These are phyloP conservation scores for Campaea margaritaria DNA, from an alignment of 2,888 invertebrate species.

Conservation along the genomic window DNA sequence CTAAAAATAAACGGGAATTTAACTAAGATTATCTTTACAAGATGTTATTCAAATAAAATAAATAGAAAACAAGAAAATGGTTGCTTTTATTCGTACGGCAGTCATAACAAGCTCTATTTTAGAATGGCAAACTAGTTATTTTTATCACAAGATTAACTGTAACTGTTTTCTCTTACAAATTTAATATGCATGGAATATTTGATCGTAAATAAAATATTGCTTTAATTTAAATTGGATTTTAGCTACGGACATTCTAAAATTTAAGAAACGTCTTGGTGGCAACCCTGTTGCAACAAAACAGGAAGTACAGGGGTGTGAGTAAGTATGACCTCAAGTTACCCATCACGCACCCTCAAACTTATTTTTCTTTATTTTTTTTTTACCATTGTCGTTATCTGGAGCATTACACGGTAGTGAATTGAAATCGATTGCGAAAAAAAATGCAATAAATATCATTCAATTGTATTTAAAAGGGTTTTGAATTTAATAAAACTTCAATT, in stretches of 20 bases:
- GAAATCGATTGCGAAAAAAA: constrained; percentile 71
- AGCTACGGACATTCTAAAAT: not conserved
- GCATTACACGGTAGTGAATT: constrained; percentile 71
- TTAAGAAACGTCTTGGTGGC: constrained; percentile 41
- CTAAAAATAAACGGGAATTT: constrained; percentile 1
- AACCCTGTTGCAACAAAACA: constrained; percentile 65
- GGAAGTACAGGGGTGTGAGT: constrained; percentile 84
- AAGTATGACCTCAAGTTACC: constrained; percentile 83
- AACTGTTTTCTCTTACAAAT: constrained; percentile 45
- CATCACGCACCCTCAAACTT: constrained; percentile 71
- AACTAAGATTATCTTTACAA: constrained; percentile 5
- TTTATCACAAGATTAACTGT: constrained; percentile 34
- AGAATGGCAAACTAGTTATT: constrained; percentile 27
- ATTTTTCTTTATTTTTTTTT: constrained; percentile 48
- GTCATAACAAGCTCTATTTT: constrained; percentile 26
- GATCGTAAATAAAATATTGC: constrained; percentile 38
- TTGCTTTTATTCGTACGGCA: constrained; percentile 2
- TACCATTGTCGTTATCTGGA: constrained; percentile 72
- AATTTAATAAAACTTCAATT: constrained; percentile 79
- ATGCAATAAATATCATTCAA: constrained; percentile 83
- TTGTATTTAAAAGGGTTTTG: constrained; percentile 83
- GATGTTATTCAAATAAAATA: constrained; percentile 11
- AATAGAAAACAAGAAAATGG: constrained; percentile 2
- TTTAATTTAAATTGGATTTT: constrained; percentile 24
- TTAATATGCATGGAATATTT: constrained; percentile 37